phyloP scores from a whole-genome alignment of 2,797 vertebrate species.

The Poecilia picta region DNA sequence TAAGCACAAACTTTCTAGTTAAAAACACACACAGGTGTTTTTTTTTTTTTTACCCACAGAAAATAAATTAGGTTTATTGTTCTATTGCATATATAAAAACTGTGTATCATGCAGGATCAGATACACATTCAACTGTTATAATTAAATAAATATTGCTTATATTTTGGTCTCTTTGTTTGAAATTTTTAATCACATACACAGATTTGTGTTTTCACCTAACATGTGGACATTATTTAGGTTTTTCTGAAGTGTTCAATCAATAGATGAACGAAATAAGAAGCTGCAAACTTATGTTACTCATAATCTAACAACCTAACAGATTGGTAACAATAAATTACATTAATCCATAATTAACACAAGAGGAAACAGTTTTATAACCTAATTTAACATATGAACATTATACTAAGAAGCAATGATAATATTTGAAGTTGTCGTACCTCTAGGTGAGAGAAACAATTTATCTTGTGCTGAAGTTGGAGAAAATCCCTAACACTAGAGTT shows the following conservation, averaged over 20 bases:
- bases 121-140: neutral
- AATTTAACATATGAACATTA: neutral
- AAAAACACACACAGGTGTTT: conserved; percentile 1
- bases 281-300: neutral
- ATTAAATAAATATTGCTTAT: neutral
- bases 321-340: neutral
- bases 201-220: neutral
- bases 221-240: neutral
- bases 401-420: conserved; percentile 50
- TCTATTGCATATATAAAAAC: neutral
- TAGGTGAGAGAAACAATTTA: conserved; percentile 51
- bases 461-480: conserved; percentile 37
- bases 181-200: neutral
- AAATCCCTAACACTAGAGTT: conserved; percentile 16
- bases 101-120: neutral
- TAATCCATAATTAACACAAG: neutral
- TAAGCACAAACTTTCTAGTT: neutral
- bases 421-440: conserved; percentile 45
- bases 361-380: neutral
- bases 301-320: neutral
- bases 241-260: neutral
- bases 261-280: neutral
- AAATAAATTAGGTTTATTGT: neutral
- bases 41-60: neutral
- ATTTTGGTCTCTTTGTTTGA: neutral